A percentile compares a stretch with the other conserved stretches of the same genome.
These are phyloP conservation scores for Eupleurogrammus muticus DNA, from an alignment of 2,797 vertebrate genomes.

Conservation along the genomic window DNA sequence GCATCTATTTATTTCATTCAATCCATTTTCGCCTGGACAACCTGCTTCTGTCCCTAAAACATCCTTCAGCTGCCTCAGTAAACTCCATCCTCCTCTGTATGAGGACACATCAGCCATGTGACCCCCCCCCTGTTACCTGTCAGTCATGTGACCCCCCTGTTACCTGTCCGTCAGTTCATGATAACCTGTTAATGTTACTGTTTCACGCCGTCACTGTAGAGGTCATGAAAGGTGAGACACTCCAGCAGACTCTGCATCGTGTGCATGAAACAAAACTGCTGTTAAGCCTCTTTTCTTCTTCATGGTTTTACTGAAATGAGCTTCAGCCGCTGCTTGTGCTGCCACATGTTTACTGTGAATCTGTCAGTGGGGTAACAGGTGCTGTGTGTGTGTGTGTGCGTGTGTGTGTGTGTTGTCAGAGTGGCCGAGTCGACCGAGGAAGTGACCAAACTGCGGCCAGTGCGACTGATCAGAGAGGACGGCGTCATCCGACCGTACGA, in stretches of 20 bases:
- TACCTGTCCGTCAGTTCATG: conserved; percentile 30
- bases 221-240: conserved; percentile 81
- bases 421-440: conserved; percentile 94
- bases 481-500: conserved; percentile 94
- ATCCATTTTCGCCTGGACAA: neutral
- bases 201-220: conserved; percentile 84
- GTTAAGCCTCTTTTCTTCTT: no score
- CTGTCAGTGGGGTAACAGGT: no score
- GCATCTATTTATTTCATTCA: neutral
- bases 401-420: conserved; percentile 75
- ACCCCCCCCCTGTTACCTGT: conserved; percentile 27
- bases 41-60: conserved; percentile 33
- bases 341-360: no score
- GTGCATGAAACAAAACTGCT: conserved; percentile 9
- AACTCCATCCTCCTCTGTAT: conserved; percentile 17
- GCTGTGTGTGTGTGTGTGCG: neutral
- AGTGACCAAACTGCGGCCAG: conserved; percentile 91
- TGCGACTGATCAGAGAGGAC: conserved; percentile 92
- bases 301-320: no score
- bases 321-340: no score
- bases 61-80: conserved; percentile 24
- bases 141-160: no score
- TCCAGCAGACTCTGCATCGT: conserved; percentile 37
- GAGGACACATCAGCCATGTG: conserved; percentile 45
- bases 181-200: conserved; percentile 73